These are phyloP conservation scores for Heloderma charlesbogerti DNA, from an alignment of 2,113 vertebrate genomes.

Conservation along the genomic window DNA sequence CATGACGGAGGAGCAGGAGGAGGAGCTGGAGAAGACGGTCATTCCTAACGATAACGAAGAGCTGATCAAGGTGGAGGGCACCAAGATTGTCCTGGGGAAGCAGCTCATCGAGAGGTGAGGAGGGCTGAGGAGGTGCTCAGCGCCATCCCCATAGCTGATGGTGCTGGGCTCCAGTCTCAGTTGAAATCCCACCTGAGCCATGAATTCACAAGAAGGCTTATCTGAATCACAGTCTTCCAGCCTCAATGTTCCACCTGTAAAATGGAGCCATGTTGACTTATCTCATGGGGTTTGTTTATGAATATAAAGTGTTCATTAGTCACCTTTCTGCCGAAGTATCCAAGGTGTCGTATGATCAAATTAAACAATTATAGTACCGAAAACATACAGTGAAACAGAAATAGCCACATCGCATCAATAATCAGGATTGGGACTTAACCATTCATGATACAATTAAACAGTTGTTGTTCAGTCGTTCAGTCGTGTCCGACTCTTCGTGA, in stretches of 20 bases:
- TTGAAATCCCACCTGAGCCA: not conserved
- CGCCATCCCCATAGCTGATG: too few species aligned
- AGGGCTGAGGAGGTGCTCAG: not conserved
- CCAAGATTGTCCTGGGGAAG: conserved; percentile 97
- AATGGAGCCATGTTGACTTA: not conserved
- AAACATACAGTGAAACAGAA: not conserved
- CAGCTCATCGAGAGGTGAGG: conserved; percentile 96
- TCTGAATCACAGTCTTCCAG: not conserved
- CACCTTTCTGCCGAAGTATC: not conserved
- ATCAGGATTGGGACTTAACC: too few species aligned
- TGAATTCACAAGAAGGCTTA: too few species aligned
- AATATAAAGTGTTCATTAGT: not conserved
- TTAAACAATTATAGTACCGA: not conserved
- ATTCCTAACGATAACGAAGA: conserved; percentile 99
- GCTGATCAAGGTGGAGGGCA: conserved; percentile 98
- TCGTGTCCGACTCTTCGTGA: too few species aligned
- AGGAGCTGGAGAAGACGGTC: conserved; percentile 97
- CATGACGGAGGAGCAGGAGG: conserved; percentile 99
- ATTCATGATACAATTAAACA: too few species aligned
- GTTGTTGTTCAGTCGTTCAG: too few species aligned
- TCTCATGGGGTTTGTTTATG: not conserved
- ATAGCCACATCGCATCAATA: not conserved
- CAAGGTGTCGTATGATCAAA: not conserved
- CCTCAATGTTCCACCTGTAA: not conserved
- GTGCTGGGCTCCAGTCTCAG: not conserved